Conservation (phyloP, 2,888 invertebrate species). For the Chydorus sphaericus region DNA sequence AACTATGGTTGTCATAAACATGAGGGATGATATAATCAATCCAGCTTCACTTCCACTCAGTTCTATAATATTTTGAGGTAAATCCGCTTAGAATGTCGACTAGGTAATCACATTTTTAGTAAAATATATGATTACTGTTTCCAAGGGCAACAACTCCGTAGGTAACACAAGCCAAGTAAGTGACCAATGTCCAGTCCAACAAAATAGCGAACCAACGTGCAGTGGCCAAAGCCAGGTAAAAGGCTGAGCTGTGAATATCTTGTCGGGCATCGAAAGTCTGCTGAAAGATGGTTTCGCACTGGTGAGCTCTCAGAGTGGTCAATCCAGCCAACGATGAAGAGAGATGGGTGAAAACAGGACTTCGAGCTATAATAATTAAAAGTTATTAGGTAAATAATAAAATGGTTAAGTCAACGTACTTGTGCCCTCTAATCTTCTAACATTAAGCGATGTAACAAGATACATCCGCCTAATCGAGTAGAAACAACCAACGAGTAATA, state of each 20-base stretch:
- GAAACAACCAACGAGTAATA: background rate
- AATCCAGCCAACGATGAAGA: slow-evolving; percentile 67
- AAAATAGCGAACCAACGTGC: slow-evolving; percentile 88
- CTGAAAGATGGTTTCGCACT: slow-evolving; percentile 28
- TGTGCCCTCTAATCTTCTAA: background rate
- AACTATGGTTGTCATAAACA: slow-evolving; percentile 32
- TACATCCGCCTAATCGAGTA: background rate
- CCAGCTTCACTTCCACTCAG: slow-evolving; percentile 24
- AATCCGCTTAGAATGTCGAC: background rate
- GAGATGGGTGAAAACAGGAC: slow-evolving; percentile 48
- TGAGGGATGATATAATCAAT: slow-evolving; percentile 25
- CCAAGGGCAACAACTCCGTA: slow-evolving; percentile 63
- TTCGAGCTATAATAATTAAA: slow-evolving; percentile 27
- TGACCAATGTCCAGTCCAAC: slow-evolving; percentile 72
- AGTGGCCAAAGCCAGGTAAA: slow-evolving; percentile 76
- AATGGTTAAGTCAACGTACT: background rate
- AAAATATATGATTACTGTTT: slow-evolving; percentile 25
- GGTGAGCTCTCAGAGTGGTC: slow-evolving; percentile 43
- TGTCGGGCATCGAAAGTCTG: slow-evolving; percentile 28
- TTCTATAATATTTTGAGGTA: slow-evolving; percentile 7
- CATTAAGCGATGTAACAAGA: background rate
- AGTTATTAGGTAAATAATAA: background rate
- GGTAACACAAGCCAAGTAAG: slow-evolving; percentile 73
- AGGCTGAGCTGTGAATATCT: slow-evolving; percentile 63
- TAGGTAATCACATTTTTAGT: background rate